phyloP scores from a whole-genome alignment of 2,113 vertebrate species.

The Cyanoramphus novaezelandiae region DNA sequence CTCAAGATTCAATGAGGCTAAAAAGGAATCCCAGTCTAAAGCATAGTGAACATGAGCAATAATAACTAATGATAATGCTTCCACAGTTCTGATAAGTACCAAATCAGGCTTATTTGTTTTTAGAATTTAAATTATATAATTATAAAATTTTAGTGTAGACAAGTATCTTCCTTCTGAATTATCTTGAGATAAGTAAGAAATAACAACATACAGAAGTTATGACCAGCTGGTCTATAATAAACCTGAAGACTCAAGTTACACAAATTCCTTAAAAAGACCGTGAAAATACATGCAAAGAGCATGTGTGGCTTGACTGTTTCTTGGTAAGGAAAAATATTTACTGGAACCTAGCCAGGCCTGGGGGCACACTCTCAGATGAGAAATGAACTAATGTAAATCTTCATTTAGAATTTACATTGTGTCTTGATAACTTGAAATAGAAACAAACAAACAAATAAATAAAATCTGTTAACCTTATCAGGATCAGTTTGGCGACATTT shows the following conservation, averaged over 20 bases:
- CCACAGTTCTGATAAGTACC: neutral
- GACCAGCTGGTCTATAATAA: neutral
- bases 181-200: neutral
- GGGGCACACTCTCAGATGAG: neutral
- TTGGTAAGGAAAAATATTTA: neutral
- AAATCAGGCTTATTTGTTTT: neutral
- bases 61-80: neutral
- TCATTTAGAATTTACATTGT: neutral
- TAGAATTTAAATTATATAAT: neutral
- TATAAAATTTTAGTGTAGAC: neutral
- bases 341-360: neutral
- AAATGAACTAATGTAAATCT: neutral
- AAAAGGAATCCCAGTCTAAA: neutral
- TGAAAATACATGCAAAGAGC: fast-evolving
- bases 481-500: neutral
- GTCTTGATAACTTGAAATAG: neutral
- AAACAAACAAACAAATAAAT: neutral
- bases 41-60: neutral
- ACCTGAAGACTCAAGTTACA: neutral
- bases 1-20: neutral
- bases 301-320: neutral
- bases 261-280: neutral
- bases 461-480: neutral
- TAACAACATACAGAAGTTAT: neutral
- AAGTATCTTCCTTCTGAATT: neutral